Base-by-base conservation (phyloP, 2,113 vertebrate genomes). In the Dendropsophus ebraccatus region DNA sequence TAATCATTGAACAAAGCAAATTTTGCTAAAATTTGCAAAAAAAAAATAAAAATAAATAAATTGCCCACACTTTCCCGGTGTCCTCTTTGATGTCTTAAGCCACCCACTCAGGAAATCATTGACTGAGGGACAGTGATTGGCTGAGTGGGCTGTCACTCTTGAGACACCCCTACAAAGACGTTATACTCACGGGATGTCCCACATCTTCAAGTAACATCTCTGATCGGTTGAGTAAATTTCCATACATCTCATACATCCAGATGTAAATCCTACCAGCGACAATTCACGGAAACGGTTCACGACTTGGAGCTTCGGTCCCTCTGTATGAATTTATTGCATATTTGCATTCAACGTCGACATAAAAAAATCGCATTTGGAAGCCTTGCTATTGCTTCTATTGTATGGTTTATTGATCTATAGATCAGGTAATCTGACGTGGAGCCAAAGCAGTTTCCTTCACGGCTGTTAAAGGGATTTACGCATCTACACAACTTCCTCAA, bases 331-430 rank as follows among this genome's bases (percentile, higher is more conserved):
- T 69, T 21, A 69, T 21, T 35, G 65, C 30, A 69, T 35, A 21
- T 17, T 69, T 69, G 62, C 28, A 28, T 17, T 13, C 28, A 32
- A 28, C 16, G 7, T 2, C 35, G 5, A 14, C 8, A 35, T 69
- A 69, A 35, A 35, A 13, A 35, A 13, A 30, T 69, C 35, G 32
- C 65, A 69, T 69, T 69, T 35, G 4, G 30, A 69, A 32, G 0
- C 65, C 65, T 69, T 45, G 21, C 25, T 4, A 73, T 45, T 73
- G 70, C 70, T 17, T 45, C 21, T 73, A 69, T 73, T 73, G 37
- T 45, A n/a, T 19, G 30, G 65, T 73, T 73, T 73, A 73, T n/a
- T 73, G 37, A 73, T 45, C 45, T 13, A 73, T 45, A 45, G 37
- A 73, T 45, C 37, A 73, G 70, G 23, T n/a, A 45, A 73, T 73